Evolutionary conservation across 2,888 invertebrate genomes (phyloP).

Genomic region (Gortyna flavago): DNA sequence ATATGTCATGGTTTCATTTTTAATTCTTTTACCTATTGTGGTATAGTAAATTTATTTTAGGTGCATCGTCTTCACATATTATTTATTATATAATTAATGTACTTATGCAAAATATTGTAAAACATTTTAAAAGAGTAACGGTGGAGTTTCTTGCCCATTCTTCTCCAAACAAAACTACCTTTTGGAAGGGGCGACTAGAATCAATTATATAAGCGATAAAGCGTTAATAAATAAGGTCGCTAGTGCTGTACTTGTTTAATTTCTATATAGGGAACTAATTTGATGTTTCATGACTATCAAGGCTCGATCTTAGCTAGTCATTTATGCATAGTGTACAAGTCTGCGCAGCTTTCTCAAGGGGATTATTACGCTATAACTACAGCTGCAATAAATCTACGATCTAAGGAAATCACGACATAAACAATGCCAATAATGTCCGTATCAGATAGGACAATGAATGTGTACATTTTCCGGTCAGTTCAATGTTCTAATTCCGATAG

Average conservation of each 20-base stretch:
- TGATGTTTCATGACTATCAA: neutral
- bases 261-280: neutral
- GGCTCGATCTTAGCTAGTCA: neutral
- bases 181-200: too few relatives aligned
- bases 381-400: neutral
- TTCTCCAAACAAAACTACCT: too few relatives aligned
- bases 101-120: too few relatives aligned
- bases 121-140: too few relatives aligned
- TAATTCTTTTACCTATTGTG: too few relatives aligned
- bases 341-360: neutral
- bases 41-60: too few relatives aligned
- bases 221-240: neutral
- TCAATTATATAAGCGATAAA: neutral
- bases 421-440: neutral
- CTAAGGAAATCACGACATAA: neutral
- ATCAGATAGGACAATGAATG: constrained; percentile 4
- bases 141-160: too few relatives aligned
- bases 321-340: neutral
- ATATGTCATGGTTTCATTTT: too few relatives aligned
- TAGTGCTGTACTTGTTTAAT: neutral
- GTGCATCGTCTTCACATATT: too few relatives aligned
- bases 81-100: too few relatives aligned
- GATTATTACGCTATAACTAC: neutral
- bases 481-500: constrained; percentile 27
- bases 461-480: constrained; percentile 26